Evolutionary conservation across 2,113 vertebrate genomes (phyloP).

Genomic region (Solenodon paradoxus): DNA sequence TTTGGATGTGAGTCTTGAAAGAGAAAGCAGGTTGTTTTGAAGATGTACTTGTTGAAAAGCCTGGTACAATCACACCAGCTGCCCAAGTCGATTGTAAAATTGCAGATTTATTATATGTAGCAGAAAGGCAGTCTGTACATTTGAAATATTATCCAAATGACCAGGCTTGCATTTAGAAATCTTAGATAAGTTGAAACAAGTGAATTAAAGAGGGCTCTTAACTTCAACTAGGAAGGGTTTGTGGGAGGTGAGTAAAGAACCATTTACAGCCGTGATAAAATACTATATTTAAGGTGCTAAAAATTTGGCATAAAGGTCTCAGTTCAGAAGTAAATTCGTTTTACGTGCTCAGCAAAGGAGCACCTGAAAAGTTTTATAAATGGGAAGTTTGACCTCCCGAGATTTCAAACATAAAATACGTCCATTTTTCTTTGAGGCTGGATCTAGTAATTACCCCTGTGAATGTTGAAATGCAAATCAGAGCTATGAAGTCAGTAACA

Average conservation of each 20-base stretch:
- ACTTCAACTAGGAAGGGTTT: constrained; percentile 58
- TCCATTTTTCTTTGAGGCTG: constrained; percentile 25
- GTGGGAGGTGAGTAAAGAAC: constrained; percentile 58
- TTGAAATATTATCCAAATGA: constrained; percentile 72
- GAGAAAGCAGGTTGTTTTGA: constrained; percentile 33
- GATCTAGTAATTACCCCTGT: neutral
- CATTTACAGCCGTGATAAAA: constrained; percentile 72
- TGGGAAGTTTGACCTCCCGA: constrained; percentile 54
- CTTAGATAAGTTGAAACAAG: constrained; percentile 52
- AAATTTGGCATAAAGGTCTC: constrained; percentile 66
- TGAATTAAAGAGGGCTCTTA: constrained; percentile 48
- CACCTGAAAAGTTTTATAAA: constrained; percentile 67
- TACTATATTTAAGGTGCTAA: constrained; percentile 69
- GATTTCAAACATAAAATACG: constrained; percentile 67
- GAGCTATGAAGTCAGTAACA: constrained; percentile 26
- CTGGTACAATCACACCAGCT: neutral
- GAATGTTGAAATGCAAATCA: constrained; percentile 44
- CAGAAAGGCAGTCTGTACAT: constrained; percentile 40
- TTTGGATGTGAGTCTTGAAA: neutral
- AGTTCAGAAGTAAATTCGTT: constrained; percentile 71
- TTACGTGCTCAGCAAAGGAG: constrained; percentile 59
- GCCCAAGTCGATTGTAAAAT: constrained; percentile 49
- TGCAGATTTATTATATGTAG: constrained; percentile 53
- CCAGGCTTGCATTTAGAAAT: constrained; percentile 64
- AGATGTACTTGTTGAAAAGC: constrained; percentile 10